Conservation (phyloP, 2,113 vertebrate species). For the Rynchops niger region DNA sequence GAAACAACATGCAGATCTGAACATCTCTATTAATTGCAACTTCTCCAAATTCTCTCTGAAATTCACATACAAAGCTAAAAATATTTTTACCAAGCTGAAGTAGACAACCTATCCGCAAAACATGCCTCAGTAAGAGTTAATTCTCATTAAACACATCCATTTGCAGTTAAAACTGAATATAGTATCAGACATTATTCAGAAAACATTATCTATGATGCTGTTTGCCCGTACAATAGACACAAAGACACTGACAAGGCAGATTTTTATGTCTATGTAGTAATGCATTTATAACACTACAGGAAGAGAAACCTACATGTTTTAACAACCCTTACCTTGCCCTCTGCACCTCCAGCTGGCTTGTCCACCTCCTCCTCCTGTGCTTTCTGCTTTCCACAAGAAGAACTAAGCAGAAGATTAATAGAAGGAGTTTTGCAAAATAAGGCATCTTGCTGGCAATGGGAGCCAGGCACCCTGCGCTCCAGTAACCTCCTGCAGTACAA, state of each 20-base stretch:
- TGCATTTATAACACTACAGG: fast-evolving
- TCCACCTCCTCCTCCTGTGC: slow-evolving; percentile 82
- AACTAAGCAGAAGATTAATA: slow-evolving; percentile 79
- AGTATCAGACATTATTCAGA: neutral
- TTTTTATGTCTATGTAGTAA: neutral
- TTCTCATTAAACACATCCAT: neutral
- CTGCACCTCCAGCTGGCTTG: slow-evolving; percentile 73
- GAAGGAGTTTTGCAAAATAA: slow-evolving; percentile 73
- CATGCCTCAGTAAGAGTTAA: neutral
- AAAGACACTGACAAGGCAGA: neutral
- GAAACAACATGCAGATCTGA: neutral
- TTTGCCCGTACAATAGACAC: neutral
- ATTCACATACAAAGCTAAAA: neutral
- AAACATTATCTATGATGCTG: neutral
- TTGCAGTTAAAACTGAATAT: neutral
- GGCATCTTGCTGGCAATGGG: slow-evolving; percentile 75
- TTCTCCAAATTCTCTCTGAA: neutral
- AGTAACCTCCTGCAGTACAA: slow-evolving; percentile 40
- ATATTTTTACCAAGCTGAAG: neutral
- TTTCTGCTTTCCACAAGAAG: slow-evolving; percentile 82
- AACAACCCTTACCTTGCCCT: slow-evolving; percentile 82
- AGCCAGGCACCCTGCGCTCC: slow-evolving; percentile 63
- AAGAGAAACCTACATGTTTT: fast-evolving
- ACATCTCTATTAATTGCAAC: neutral
- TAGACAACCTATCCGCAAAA: neutral